Percentiles rank a stretch among this genome's conserved stretches.
Evolutionary conservation across 2,888 invertebrate species (phyloP).

Genomic region (Blastobasis adustella): DNA sequence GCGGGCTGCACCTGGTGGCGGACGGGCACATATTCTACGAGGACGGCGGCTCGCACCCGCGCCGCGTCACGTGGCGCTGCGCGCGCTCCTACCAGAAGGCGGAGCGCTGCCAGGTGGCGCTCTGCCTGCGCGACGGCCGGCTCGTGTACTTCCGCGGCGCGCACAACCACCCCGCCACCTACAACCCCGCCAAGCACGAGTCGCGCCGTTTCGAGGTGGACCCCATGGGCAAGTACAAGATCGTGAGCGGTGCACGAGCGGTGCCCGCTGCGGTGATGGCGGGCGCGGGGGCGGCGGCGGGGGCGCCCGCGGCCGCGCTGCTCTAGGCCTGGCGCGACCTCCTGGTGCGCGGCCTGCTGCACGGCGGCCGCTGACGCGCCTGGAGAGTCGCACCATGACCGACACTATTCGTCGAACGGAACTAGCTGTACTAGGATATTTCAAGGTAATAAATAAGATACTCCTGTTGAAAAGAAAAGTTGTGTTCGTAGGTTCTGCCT

Average conservation of each 20-base stretch:
- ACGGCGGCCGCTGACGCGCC: slow-evolving; percentile 49
- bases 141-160: slow-evolving; percentile 63
- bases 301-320: slow-evolving; percentile 54
- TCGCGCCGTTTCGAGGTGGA: slow-evolving; percentile 64
- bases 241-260: slow-evolving; percentile 44
- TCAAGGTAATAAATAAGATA: no score
- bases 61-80: slow-evolving; percentile 66
- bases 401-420: no score
- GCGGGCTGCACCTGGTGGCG: slow-evolving; percentile 63
- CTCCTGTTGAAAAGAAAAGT: no score
- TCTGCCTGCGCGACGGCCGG: slow-evolving; percentile 64
- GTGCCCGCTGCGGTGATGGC: slow-evolving; percentile 22
- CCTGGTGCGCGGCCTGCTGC: slow-evolving; percentile 63
- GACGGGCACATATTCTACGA: slow-evolving; percentile 70
- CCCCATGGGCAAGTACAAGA: slow-evolving; percentile 69
- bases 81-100: slow-evolving; percentile 68
- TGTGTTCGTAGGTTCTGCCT: no score
- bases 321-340: slow-evolving; percentile 74
- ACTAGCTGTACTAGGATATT: no score
- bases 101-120: slow-evolving; percentile 64
- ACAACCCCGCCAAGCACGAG: slow-evolving; percentile 62
- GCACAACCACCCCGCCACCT: slow-evolving; percentile 65
- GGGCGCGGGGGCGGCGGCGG: slow-evolving; percentile 34
- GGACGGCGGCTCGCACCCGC: slow-evolving; percentile 65
- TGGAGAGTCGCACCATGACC: slow-evolving; percentile 47